Base-by-base conservation (phyloP, 2,888 invertebrate species). In the Troilus luridus region DNA sequence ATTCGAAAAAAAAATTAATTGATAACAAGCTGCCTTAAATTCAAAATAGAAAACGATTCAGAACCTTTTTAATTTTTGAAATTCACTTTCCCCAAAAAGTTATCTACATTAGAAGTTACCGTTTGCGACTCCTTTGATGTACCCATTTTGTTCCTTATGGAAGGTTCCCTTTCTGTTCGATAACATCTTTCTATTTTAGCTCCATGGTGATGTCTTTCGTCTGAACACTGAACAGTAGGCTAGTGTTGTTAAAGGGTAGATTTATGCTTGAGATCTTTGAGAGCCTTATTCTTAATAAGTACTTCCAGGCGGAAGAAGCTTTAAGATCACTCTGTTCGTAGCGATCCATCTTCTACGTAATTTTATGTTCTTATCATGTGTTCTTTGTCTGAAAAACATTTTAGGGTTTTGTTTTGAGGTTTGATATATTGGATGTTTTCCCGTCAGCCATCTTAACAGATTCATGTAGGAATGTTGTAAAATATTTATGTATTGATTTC, bases 181-280 rank as follows among this genome's bases (percentile, higher is more conserved):
- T 77, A 77, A 19, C 27, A 77, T 77, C 72, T 77, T 77, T 77
- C 72, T 77, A 77, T 77, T 77, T 77, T 77, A 77, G 41, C 72
- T 27, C 9, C 41, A n/a, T 77, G 27, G 17, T 77, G 72, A 41
- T 77, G 27, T 41, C 72, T 77, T 77, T 19, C 72, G 14, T 77
- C 41, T 27, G 72, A 67, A 24, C 67, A 24, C 24, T 12, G 14
- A 19, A 67, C 27, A 24, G 19, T 27, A 24, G 24, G 12, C 14
- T 67, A 1, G 24, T 24, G 5, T 41, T 41, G 41, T 41, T n/a
- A 77, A 8, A 77, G 72, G 24, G 27, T 41, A 9, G 24, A 19
- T 41, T 41, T 19, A 41, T 77, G 8, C 24, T 12, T 2, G 14
- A 72, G 14, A 27, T 72, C 64, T 67, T 1, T 24, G 24, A 24